Evolutionary conservation across 2,113 vertebrate species (phyloP).

Genomic region (Dromiciops gliroides): DNA sequence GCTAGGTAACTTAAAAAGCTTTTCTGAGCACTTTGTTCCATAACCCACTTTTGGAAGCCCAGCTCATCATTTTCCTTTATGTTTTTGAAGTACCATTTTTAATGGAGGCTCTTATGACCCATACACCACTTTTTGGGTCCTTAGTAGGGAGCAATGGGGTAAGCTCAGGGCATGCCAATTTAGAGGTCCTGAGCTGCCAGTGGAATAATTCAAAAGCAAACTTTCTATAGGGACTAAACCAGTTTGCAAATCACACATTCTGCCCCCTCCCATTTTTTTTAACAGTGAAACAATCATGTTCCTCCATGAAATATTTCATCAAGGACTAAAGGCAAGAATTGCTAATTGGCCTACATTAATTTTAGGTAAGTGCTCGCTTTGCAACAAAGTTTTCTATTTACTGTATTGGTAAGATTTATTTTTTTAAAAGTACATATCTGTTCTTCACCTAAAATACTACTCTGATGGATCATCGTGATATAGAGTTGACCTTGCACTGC

Average conservation of each 20-base stretch:
- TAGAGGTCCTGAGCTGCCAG: not conserved
- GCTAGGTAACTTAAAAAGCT: not conserved
- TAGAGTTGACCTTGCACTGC: not conserved
- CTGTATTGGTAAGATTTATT: not conserved
- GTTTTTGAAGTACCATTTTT: not conserved
- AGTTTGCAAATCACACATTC: slow-evolving; percentile 12
- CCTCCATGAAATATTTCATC: slow-evolving; percentile 99
- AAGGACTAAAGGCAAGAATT: slow-evolving; percentile 97
- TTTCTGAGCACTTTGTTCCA: not conserved
- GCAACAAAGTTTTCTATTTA: not conserved
- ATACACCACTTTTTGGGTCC: not conserved
- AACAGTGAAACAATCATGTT: slow-evolving; percentile 99
- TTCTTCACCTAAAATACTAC: not conserved
- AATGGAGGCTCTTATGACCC: not conserved
- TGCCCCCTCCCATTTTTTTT: slow-evolving; percentile 67
- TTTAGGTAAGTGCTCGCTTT: slow-evolving; percentile 90
- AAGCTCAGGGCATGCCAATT: not conserved
- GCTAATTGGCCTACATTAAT: slow-evolving; percentile 99
- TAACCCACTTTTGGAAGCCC: not conserved
- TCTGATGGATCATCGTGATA: not conserved
- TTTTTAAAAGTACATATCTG: not conserved
- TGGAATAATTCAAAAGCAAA: not conserved
- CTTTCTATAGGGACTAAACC: not conserved
- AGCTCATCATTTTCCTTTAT: not conserved
- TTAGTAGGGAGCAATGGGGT: not conserved